phyloP scores from a whole-genome alignment of 2,888 invertebrate species.

The Adelphocoris suturalis region DNA sequence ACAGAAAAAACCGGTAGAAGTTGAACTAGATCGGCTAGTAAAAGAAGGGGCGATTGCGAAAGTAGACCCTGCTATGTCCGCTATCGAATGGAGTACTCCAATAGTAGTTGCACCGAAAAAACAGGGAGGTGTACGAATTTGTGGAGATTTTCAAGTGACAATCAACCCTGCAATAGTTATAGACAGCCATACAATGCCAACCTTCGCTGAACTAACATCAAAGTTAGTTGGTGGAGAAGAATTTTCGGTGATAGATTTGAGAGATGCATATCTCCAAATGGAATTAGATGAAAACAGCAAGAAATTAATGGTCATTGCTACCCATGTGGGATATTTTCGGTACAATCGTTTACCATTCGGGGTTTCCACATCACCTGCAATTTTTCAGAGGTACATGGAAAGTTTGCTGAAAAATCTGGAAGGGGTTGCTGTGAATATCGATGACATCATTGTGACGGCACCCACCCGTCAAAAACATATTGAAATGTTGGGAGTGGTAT shows the following conservation, averaged over 20 bases:
- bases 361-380: neutral
- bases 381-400: conserved; percentile 6
- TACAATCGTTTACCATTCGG: conserved; percentile 22
- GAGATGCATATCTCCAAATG: too few species aligned
- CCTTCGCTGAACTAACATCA: too few species aligned
- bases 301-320: conserved; percentile 20
- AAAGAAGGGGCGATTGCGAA: conserved; percentile 75
- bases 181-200: too few species aligned
- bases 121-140: conserved; percentile 74
- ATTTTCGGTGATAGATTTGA: too few species aligned
- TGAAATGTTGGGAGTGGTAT: too few species aligned
- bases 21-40: too few species aligned
- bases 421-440: too few species aligned
- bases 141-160: conserved; percentile 41
- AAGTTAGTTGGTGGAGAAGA: too few species aligned
- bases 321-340: conserved; percentile 14
- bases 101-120: conserved; percentile 75
- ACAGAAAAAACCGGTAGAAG: conserved; percentile 69
- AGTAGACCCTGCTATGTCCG: conserved; percentile 73
- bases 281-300: neutral
- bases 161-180: neutral
- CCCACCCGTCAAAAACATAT: too few species aligned
- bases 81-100: conserved; percentile 76
- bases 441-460: too few species aligned
- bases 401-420: too few species aligned